Conservation (phyloP, 2,113 vertebrate species). For the Periophthalmus modestus region DNA sequence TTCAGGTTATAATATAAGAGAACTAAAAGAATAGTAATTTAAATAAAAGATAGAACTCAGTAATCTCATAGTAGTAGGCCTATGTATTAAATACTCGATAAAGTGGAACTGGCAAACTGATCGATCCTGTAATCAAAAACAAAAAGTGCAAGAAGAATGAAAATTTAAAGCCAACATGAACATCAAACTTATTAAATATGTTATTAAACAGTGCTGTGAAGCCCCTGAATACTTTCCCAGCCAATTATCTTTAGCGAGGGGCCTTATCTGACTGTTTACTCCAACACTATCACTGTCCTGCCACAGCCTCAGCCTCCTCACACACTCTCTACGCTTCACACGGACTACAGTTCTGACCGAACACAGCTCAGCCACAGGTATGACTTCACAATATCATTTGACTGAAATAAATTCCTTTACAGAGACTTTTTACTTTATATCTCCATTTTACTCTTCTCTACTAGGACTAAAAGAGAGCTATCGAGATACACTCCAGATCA, state of each 20-base stretch:
- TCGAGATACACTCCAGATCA: no score
- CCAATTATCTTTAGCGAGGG: conserved; percentile 69
- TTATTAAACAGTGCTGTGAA: conserved; percentile 2
- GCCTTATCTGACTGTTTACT: conserved; percentile 79
- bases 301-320: conserved; percentile 45
- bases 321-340: conserved; percentile 18
- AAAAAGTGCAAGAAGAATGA: not conserved
- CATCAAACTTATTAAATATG: not conserved
- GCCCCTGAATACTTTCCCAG: conserved; percentile 67
- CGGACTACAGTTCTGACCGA: not conserved
- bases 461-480: conserved; percentile 6
- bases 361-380: conserved; percentile 24
- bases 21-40: no score
- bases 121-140: not conserved
- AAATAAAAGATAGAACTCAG: not conserved
- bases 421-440: not conserved
- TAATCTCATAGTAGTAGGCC: not conserved
- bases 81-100: not conserved
- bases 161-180: not conserved
- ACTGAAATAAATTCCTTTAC: not conserved
- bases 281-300: conserved; percentile 57
- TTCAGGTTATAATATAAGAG: not conserved
- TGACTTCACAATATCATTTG: not conserved
- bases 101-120: not conserved
- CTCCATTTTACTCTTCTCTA: not conserved